Conservation (phyloP, 2,113 vertebrate species). For the Phylloscopus trochilus region DNA sequence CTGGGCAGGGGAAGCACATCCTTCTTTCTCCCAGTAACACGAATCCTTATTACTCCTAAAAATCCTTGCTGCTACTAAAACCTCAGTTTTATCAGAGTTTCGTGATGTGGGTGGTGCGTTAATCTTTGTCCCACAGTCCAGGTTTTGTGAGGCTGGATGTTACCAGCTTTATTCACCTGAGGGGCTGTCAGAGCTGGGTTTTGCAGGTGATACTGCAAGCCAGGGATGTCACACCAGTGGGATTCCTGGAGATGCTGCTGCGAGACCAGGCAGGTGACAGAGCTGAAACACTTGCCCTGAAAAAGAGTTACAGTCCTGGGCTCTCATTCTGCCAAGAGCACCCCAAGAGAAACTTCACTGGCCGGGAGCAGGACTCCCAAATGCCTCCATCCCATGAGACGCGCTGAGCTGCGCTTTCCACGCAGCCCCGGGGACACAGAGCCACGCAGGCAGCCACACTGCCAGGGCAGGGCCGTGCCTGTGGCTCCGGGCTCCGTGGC, state of each 20-base stretch:
- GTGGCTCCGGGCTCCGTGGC: background rate
- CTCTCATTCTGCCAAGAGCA: background rate
- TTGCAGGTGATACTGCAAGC: fast-evolving
- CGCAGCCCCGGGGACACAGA: fast-evolving
- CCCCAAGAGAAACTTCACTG: background rate
- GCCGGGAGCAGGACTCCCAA: background rate
- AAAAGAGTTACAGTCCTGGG: fast-evolving
- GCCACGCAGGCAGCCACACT: background rate
- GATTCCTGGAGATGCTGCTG: background rate
- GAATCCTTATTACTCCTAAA: background rate
- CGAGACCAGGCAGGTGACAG: background rate
- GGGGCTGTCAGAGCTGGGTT: background rate
- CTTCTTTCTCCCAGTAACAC: background rate
- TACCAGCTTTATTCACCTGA: background rate
- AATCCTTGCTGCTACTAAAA: background rate
- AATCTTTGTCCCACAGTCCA: too few species aligned
- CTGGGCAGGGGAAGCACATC: fast-evolving
- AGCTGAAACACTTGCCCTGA: background rate
- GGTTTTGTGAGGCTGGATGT: background rate
- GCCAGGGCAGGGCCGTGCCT: fast-evolving
- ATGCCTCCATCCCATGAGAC: fast-evolving
- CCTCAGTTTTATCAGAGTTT: background rate
- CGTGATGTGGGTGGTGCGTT: too few species aligned
- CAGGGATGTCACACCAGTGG: fast-evolving
- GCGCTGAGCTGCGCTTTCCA: background rate